Evolutionary conservation across 37 sponge, comb jelly and placozoan species (phyloP).

Genomic region (Diacarnus erythraeanus): DNA sequence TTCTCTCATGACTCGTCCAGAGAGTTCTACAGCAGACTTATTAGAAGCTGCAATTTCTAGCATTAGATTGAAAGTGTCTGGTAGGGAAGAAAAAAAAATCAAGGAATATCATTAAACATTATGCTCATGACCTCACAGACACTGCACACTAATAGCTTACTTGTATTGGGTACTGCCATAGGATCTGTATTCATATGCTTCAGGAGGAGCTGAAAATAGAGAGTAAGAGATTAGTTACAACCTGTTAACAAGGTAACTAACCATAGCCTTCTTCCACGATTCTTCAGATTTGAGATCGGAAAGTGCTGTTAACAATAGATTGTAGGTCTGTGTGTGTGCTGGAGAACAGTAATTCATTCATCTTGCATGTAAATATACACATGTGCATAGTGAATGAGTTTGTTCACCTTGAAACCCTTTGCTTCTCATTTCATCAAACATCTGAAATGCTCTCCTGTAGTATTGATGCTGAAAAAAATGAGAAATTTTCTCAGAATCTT

Average conservation of each 20-base stretch:
- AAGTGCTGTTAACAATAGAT: constrained; percentile 4
- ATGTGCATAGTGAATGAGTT: too few relatives aligned
- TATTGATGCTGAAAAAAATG: constrained; percentile 21
- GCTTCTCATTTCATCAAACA: constrained; percentile 42
- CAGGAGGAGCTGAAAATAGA: constrained; percentile 26
- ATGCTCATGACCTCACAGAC: not conserved
- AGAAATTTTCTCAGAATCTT: not conserved
- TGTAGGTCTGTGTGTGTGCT: constrained; percentile 18
- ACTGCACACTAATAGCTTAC: constrained; percentile 50
- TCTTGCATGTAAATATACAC: too few relatives aligned
- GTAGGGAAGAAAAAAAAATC: not conserved
- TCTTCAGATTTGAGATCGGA: not conserved
- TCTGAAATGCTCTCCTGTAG: constrained; percentile 44
- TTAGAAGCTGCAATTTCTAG: not conserved
- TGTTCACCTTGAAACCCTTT: constrained; percentile 53
- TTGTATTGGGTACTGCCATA: constrained; percentile 32
- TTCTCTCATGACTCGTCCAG: constrained; percentile 47
- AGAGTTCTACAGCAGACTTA: not conserved
- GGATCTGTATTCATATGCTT: constrained; percentile 45
- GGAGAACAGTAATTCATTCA: not conserved
- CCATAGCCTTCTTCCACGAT: not conserved
- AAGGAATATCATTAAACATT: not conserved
- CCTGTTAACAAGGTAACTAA: not conserved
- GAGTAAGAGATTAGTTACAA: not conserved
- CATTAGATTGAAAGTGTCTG: constrained; percentile 2